phyloP scores from a whole-genome alignment of 2,797 vertebrate species.

The Cuculus canorus region DNA sequence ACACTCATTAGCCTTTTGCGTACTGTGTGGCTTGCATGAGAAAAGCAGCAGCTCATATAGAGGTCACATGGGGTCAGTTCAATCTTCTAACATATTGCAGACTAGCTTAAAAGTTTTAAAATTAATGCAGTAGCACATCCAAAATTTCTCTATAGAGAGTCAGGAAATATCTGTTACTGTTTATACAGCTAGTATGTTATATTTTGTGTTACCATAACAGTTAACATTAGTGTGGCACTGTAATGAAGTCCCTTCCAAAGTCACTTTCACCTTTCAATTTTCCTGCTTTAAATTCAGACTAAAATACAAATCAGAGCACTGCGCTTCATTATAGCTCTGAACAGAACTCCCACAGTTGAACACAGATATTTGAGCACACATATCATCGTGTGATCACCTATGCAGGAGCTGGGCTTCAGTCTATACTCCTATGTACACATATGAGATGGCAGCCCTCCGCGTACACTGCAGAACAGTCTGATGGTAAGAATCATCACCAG shows the following conservation, averaged over 20 bases:
- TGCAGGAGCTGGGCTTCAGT: not conserved
- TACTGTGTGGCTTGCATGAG: not conserved
- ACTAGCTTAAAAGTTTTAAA: not conserved
- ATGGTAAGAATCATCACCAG: not conserved
- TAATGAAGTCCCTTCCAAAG: not conserved
- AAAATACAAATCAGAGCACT: slow-evolving; percentile 1
- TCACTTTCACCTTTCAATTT: not conserved
- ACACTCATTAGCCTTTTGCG: slow-evolving; percentile 35
- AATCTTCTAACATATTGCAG: not conserved
- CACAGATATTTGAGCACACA: fast-evolving
- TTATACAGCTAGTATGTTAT: not conserved
- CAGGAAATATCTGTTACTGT: not conserved
- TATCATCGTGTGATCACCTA: not conserved
- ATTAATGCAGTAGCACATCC: not conserved
- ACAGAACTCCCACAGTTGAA: not conserved
- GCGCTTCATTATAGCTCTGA: not conserved
- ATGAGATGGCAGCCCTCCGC: not conserved
- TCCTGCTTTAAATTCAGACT: not conserved
- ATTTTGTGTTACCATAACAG: not conserved
- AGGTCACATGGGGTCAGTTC: not conserved
- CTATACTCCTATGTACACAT: not conserved
- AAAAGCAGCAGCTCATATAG: not conserved
- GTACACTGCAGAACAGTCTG: not conserved
- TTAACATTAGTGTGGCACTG: not conserved
- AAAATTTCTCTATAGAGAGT: not conserved